These are phyloP conservation scores for Rhagoletis pomonella DNA, from an alignment of 1,140 invertebrate genomes.

Conservation along the genomic window DNA sequence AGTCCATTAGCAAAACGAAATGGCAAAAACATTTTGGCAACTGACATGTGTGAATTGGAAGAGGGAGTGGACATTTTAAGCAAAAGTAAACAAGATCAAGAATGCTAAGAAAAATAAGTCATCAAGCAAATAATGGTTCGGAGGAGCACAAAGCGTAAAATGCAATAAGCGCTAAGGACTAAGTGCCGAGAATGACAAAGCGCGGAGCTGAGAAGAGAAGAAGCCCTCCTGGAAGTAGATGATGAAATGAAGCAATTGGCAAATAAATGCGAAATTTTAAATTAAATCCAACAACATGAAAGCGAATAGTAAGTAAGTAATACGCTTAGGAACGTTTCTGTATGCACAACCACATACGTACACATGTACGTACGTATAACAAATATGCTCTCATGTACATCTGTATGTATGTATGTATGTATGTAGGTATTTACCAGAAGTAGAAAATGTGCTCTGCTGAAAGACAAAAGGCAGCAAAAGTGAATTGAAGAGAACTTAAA, in stretches of 20 bases:
- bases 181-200: neutral
- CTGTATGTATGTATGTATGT: neutral
- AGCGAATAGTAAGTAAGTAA: constrained; percentile 9
- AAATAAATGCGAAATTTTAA: constrained; percentile 20
- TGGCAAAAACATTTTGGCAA: constrained; percentile 16
- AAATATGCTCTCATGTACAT: too few relatives aligned
- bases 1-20: constrained; percentile 23
- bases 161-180: constrained; percentile 1
- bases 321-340: neutral
- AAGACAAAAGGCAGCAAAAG: neutral
- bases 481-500: neutral
- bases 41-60: constrained; percentile 20
- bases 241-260: constrained; percentile 6
- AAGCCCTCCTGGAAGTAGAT: neutral
- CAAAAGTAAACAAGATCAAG: constrained; percentile 28
- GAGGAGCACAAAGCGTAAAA: neutral
- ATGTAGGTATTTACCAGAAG: too few relatives aligned
- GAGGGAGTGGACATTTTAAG: constrained; percentile 34
- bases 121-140: neutral
- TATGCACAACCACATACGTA: too few relatives aligned
- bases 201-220: neutral
- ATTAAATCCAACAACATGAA: constrained; percentile 14
- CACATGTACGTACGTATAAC: too few relatives aligned
- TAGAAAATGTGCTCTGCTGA: neutral
- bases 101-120: constrained; percentile 1